Percentiles rank a stretch among this genome's conserved stretches.
phyloP scores from a whole-genome alignment of 30 jellyfish, hydroid and myxozoan genomes.

The Aurelia aurita region DNA sequence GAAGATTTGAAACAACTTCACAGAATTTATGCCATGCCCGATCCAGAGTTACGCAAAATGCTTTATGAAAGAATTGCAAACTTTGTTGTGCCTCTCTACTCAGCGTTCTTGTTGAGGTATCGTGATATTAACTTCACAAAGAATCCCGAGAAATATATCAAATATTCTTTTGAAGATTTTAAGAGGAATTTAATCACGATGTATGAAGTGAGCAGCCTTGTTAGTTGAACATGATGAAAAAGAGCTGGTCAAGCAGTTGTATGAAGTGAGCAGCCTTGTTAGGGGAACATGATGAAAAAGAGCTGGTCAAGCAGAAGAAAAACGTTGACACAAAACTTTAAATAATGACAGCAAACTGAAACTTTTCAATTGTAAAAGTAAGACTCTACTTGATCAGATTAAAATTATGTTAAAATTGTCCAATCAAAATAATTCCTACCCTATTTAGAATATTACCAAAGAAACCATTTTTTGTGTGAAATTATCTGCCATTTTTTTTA shows the following conservation, averaged over 20 bases:
- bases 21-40: conserved; percentile 92
- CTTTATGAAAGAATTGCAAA: conserved; percentile 68
- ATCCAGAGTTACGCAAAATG: conserved; percentile 58
- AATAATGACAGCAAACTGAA: too few relatives aligned
- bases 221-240: background rate
- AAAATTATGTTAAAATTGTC: too few relatives aligned
- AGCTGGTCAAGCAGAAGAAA: too few relatives aligned
- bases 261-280: conserved; percentile 16
- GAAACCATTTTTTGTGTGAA: too few relatives aligned
- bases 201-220: conserved; percentile 29
- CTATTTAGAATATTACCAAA: too few relatives aligned
- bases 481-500: too few relatives aligned
- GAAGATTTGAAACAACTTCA: conserved; percentile 94
- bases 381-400: too few relatives aligned
- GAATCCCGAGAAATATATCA: conserved; percentile 95
- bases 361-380: too few relatives aligned
- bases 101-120: conserved; percentile 88
- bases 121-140: conserved; percentile 95
- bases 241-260: conserved; percentile 16
- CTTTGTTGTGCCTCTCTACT: conserved; percentile 72
- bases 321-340: too few relatives aligned
- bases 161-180: conserved; percentile 83
- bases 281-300: background rate
- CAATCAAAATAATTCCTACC: too few relatives aligned
- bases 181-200: conserved; percentile 40